Conservation (phyloP, 2,797 vertebrate genomes). For the Capromys pilorides region DNA sequence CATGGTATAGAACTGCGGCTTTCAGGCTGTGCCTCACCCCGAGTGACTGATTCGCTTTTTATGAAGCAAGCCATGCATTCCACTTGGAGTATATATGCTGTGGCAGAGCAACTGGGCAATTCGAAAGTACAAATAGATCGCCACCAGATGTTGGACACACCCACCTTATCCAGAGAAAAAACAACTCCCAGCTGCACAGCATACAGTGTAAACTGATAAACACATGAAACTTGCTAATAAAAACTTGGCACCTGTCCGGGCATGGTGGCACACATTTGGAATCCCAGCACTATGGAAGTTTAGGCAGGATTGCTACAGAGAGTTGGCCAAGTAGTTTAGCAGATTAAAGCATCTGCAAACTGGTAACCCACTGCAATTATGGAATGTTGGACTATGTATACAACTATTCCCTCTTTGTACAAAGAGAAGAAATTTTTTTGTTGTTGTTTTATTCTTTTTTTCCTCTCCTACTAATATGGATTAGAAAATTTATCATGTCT, state of each 20-base stretch:
- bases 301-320: neutral
- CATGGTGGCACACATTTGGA: neutral
- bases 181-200: neutral
- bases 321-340: too few relatives aligned
- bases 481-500: too few relatives aligned
- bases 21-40: neutral
- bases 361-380: too few relatives aligned
- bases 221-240: neutral
- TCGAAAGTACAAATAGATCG: neutral
- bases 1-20: neutral
- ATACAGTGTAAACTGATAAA: neutral
- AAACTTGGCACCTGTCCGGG: neutral
- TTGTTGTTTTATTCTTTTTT: too few relatives aligned
- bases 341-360: too few relatives aligned
- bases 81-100: neutral
- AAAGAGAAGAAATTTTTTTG: too few relatives aligned
- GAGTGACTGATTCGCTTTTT: neutral
- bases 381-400: too few relatives aligned
- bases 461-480: too few relatives aligned
- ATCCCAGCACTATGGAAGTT: neutral
- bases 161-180: neutral
- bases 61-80: neutral
- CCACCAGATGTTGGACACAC: neutral
- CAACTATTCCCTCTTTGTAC: too few relatives aligned
- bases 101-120: neutral